Base-by-base conservation (phyloP, 2,113 vertebrate genomes). In the Notothenia rossii region DNA sequence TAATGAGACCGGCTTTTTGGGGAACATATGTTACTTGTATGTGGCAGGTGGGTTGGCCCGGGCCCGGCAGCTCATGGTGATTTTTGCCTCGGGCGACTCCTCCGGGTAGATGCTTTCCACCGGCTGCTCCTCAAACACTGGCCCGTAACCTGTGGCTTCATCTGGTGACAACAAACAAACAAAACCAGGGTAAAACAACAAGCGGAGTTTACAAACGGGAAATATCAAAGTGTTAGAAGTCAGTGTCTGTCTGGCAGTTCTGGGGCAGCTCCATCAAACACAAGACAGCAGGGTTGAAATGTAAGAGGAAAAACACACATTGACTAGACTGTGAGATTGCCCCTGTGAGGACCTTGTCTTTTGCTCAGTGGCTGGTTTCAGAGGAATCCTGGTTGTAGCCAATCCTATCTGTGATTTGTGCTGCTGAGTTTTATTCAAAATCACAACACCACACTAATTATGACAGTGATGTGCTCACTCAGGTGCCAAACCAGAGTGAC, bases 61-160 rank as follows among this genome's bases (percentile, higher is more conserved):
- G 10, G 97, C 97, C 65, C 96, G 95, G 91, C 98, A 99, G 90
- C 93, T 98, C 92, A 99, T 94, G 70, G 95, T 96, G 84, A 99
- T 96, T 90, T 97, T 97, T 79, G 96, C 96, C 93, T 99, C 98
- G 11, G 94, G 95, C 15, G 97, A 98, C 90, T 99, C 98, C 89
- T 99, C 98, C 2, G 98, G 97, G 90, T 98, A 98, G 92, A 99
- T 96, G 29, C 97, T 98, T 91, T 99, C 96, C 46, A 96, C 94
- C 14, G 98, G 98, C 73, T 99, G 97, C 79, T 99, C 97, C 93
- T 98, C 97, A 94, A 99, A 99, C 92, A 99, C 96, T 0, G 98
- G 98, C 71, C 98, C 98, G 78, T 96, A 97, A 85, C 96, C 96
- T 93, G 95, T 94, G 86, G 95, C 94, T 89, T 97, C 96, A 61